Evolutionary conservation across 2,113 vertebrate species (phyloP), one percentile per base, ranked within the genome.

Genomic region (Sapayoa aenigma): DNA sequence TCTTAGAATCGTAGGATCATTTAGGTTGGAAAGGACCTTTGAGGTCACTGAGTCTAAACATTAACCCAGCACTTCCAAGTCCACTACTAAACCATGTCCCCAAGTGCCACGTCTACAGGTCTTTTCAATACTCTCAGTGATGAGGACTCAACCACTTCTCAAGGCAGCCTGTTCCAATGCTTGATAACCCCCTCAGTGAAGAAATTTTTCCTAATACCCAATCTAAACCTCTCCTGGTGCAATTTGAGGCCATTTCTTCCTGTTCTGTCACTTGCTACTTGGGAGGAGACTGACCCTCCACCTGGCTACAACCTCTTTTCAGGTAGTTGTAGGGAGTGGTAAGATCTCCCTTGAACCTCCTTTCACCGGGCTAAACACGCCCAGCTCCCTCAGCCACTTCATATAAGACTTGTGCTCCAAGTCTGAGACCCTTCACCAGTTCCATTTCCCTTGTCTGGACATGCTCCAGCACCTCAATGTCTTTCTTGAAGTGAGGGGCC

Each of bases 381-480:
- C 18, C 18, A 63, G 1, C 42, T 55, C 30, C 30, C 18, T 42
- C 56, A 71, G 35, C 14, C 2, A 1, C 14, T 69, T 9, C 16
- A 47, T 9, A 23, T 37, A 37, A 41, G 24, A 18, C 11, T 22
- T 41, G 47, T 22, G 35, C 25, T 55, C 30, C 47, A 47, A 14
- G 42, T 44, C 13, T 44, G 12, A 12, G 16, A 44, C 39, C 7
- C 1, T 58, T 80, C 42, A 42, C 35, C 39, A 62, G 47, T 53
- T 49, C 9, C 5, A 6, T 20, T 69, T 35, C 21, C 31, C 25
- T 82, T 68, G 28, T 69, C 55, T 49, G 41, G 41, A 31, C n/a
- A 9, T 0, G 0, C 14, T 69, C 46, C 30, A 76, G 62, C 30
- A 5, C 7, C 12, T 75, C 30, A 49, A 2, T 42, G 27, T 35